These are phyloP conservation scores for Stigmatopora nigra DNA, from an alignment of 2,113 vertebrate species.

Conservation along the genomic window DNA sequence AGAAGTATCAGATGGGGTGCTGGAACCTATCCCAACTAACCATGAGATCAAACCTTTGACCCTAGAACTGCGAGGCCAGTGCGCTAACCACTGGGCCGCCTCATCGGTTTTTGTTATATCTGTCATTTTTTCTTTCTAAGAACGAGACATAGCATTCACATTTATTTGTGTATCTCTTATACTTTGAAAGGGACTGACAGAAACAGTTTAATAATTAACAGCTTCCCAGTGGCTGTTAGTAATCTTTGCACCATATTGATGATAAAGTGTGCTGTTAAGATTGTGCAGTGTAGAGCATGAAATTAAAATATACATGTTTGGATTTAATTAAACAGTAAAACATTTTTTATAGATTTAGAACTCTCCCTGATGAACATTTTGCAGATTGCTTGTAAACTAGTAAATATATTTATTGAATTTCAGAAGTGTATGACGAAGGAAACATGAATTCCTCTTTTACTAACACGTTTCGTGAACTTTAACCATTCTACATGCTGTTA, in stretches of 20 bases:
- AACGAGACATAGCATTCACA: background rate
- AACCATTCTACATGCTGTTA: slow-evolving; percentile 21
- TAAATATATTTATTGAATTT: background rate
- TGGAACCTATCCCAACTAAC: too few relatives aligned
- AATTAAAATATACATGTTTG: background rate
- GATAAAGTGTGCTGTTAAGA: background rate
- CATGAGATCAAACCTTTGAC: too few relatives aligned
- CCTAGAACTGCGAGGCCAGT: too few relatives aligned
- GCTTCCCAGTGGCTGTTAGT: slow-evolving; percentile 10
- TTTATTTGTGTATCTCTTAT: background rate
- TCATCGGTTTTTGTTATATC: too few relatives aligned
- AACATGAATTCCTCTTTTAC: background rate
- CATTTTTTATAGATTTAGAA: background rate
- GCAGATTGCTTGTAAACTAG: background rate
- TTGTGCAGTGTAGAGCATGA: background rate
- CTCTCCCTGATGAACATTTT: background rate
- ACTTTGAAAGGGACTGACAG: slow-evolving; percentile 37
- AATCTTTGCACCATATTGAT: slow-evolving; percentile 7
- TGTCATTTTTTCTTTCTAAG: slow-evolving; percentile 9
- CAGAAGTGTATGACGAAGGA: background rate
- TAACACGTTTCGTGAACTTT: slow-evolving; percentile 22
- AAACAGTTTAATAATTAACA: slow-evolving; percentile 53
- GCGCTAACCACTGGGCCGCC: too few relatives aligned
- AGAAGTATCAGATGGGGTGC: too few relatives aligned
- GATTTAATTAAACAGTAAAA: too few relatives aligned